Evolutionary conservation across 1,140 invertebrate species (phyloP), one percentile per base, ranked within the genome.

Genomic region (Polypedilum vanderplanki): DNA sequence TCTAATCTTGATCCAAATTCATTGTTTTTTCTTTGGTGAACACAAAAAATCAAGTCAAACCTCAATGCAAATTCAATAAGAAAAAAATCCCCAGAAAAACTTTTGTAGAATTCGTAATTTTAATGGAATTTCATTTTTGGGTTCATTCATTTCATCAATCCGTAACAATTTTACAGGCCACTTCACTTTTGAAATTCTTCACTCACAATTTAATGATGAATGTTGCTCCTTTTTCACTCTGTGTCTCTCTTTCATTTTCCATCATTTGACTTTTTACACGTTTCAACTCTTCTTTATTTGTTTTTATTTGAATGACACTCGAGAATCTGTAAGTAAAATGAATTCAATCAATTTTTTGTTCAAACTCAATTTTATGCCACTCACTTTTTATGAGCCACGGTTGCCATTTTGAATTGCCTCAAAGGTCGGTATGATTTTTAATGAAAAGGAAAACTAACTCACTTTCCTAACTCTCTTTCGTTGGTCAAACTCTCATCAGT

Each of bases 141-240:
- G 24, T 33, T n/a, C 12, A 57, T 12, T 57, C 46, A 57, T 12
- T 57, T 57, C n/a, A 57, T 57, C 12, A 57, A 57, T 57, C n/a
- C 12, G n/a, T n/a, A 57, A n/a, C 46, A 57, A 57, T 57, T 57
- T 57, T n/a, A 57, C 12, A 57, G 8, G 12, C 46, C 46, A 57
- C 3, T 57, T 12, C 46, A 57, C n/a, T 57, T n/a, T 57, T 12
- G 46, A 33, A 33, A 33, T 33, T 57, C 46, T n/a, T 15, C 46
- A 57, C n/a, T 57, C 46, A 57, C 46, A 57, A 4, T 57, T 57
- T 57, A 57, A 57, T 57, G 46, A 57, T 57, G 46, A 57, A 57
- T 57, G 46, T 15, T 57, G 12, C n/a, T 57, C 46, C 15, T 33
- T 33, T 33, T 33, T 33, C 24, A 33, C n/a, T n/a, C n/a, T n/a